Percentiles rank a stretch among this genome's conserved stretches.
phyloP scores from a whole-genome alignment of 2,113 vertebrate genomes.

The Tragulus kanchil region DNA sequence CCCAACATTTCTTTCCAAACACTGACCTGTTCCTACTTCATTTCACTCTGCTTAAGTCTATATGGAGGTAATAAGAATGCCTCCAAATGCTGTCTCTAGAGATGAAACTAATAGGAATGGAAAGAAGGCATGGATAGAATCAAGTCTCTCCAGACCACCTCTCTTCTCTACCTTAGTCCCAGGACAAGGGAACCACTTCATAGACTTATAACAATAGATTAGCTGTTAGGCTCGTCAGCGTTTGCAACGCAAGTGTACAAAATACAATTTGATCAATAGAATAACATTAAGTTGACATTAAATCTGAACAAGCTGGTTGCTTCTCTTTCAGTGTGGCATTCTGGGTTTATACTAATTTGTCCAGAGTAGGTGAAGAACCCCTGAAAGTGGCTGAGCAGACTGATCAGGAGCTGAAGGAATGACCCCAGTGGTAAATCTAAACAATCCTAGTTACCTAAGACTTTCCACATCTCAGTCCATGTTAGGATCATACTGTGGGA shows the following conservation, averaged over 20 bases:
- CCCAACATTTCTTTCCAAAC: conserved; percentile 17
- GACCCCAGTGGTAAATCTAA: not conserved
- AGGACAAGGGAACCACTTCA: not conserved
- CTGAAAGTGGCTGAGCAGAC: not conserved
- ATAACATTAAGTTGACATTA: conserved; percentile 27
- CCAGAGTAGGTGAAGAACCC: not conserved
- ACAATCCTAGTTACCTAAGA: not conserved
- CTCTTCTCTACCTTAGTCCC: conserved; percentile 3
- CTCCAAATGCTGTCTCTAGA: not conserved
- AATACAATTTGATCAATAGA: not conserved
- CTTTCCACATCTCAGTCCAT: not conserved
- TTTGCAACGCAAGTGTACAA: not conserved
- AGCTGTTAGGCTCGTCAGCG: not conserved
- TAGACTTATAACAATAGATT: not conserved
- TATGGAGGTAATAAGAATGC: not conserved
- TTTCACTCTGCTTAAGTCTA: not conserved
- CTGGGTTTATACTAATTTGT: not conserved
- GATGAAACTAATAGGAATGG: not conserved
- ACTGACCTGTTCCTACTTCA: not conserved
- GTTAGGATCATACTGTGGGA: not conserved
- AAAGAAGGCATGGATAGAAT: not conserved
- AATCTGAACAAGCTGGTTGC: not conserved
- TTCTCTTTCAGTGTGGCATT: not conserved
- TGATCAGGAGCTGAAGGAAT: not conserved
- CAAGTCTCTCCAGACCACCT: conserved; percentile 17